A percentile compares a stretch with the other conserved stretches of the same genome.
Conservation (phyloP, 1,140 invertebrate genomes). For the Ceratitis capitata region DNA sequence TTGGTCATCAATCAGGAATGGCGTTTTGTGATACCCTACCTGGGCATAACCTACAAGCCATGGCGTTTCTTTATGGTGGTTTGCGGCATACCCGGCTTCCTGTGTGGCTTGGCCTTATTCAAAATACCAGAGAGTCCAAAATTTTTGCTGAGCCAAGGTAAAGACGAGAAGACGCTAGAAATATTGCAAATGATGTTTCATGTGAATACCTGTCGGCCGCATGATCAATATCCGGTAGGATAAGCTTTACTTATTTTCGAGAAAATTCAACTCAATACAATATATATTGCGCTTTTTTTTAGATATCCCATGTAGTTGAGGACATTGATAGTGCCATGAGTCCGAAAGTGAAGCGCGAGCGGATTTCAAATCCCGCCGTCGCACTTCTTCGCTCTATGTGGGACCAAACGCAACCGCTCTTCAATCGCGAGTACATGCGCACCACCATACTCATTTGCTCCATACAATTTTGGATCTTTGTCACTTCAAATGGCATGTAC, state of each 20-base stretch:
- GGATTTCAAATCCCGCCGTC: neutral
- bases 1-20: slow-evolving; percentile 48
- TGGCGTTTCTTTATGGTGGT: slow-evolving; percentile 48
- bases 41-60: slow-evolving; percentile 48
- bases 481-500: slow-evolving; percentile 50
- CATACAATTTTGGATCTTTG: slow-evolving; percentile 45
- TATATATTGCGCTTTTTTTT: neutral
- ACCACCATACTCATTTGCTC: slow-evolving; percentile 59
- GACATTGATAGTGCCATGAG: slow-evolving; percentile 28
- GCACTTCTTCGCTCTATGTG: slow-evolving; percentile 55
- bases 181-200: slow-evolving; percentile 71
- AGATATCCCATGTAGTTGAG: slow-evolving; percentile 38
- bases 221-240: slow-evolving; percentile 44
- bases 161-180: slow-evolving; percentile 69
- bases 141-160: slow-evolving; percentile 73
- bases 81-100: slow-evolving; percentile 45
- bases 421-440: slow-evolving; percentile 63
- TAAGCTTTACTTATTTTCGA: neutral
- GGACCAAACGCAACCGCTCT: slow-evolving; percentile 67
- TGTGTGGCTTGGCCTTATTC: slow-evolving; percentile 64
- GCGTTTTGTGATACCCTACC: slow-evolving; percentile 42
- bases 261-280: neutral
- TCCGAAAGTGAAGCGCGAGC: neutral
- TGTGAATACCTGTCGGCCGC: slow-evolving; percentile 68
- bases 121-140: slow-evolving; percentile 79